Base-by-base conservation (phyloP, 2,113 vertebrate species). In the Fregetta grallaria region DNA sequence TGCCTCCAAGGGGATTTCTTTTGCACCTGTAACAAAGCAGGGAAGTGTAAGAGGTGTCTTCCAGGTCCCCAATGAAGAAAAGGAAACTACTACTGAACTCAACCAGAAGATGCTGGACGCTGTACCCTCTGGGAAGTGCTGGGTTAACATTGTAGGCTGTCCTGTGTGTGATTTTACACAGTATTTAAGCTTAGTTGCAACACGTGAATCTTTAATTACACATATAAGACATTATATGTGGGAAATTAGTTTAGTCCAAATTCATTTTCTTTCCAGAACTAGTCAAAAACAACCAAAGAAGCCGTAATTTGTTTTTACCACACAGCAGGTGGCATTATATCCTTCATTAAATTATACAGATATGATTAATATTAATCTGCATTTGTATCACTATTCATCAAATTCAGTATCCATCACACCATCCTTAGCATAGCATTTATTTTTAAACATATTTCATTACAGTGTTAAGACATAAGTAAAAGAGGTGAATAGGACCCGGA, bases 251-350 rank as follows among this genome's bases (percentile, higher is more conserved):
- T 85, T 40, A 56, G 82, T 88, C 76, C 38, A 82, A 95, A 92
- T 23, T 81, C 10, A 75, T 94, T 95, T 94, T 88, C 65, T 87
- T 94, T 91, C 80, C 80, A 96, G 61, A 87, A 94, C 76, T 59
- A 93, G 65, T 94, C 15, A 92, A 92, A 96, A 97, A 81, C 84
- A 92, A 91, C 73, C 52, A 87, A 94, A 94, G 80, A 70, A 73
- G 20, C 62, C 86, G 66, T 84, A 89, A 92, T 91, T 93, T 87
- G 79, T 86, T 94, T 96, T 89, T 19, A 88, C 66, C 80, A 92
- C 94, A 81, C 83, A 87, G 94, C 88, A 96, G 95, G 94, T 94
- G 92, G 92, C 88, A 93, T 96, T 92, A 75, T 88, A 94, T 88
- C 80, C 91, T 88, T 90, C 96, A 94, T 94, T 95, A 94, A 95